Evolutionary conservation across 2,797 vertebrate genomes (phyloP), one percentile per base, ranked within the genome.

Genomic region (Sarcoramphus papa): DNA sequence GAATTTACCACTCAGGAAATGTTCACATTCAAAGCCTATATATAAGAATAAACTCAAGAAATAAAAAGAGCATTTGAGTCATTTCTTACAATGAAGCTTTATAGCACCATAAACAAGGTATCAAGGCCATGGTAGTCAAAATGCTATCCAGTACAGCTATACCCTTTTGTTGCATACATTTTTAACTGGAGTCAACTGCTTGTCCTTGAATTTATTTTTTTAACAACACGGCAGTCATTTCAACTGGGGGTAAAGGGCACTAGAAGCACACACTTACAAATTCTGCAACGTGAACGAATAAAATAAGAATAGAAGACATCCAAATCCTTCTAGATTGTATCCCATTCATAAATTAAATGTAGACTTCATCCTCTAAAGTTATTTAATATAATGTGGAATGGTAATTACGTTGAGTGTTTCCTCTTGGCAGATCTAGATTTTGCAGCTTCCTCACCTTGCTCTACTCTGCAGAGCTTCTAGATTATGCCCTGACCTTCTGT

Each of bases 161-260:
- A 57, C 45, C 37, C 31, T 73, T 78, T 40, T 0, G 1, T 6
- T 79, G 78, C 43, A 73, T 10, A 2, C 37, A 43, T 85, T 89
- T 93, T 70, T 85, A 95, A 93, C 84, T 6, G 23, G 30, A 96
- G 50, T 48, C 74, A 87, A 79, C 37, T 48, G 24, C 47, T 75
- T 54, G 92, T 72, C 93, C 86, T 93, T 84, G 67, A 27, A n/a
- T 92, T 79, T 47, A 59, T 90, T 88, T 95, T 75, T 90, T 59
- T 40, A 84, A 86, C 59, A 87, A 54, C 31, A 1, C 70, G 65
- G 74, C 59, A 92, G 45, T 17, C 41, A 40, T 72, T 92, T 84
- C 57, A 86, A 9, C 81, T 50, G 74, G 73, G 54, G 37, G 70
- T 37, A 73, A 85, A 92, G 81, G 81, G 25, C 86, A 74, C 85